Conservation (phyloP, 2,888 invertebrate genomes). For the Eugnorisma glareosa region DNA sequence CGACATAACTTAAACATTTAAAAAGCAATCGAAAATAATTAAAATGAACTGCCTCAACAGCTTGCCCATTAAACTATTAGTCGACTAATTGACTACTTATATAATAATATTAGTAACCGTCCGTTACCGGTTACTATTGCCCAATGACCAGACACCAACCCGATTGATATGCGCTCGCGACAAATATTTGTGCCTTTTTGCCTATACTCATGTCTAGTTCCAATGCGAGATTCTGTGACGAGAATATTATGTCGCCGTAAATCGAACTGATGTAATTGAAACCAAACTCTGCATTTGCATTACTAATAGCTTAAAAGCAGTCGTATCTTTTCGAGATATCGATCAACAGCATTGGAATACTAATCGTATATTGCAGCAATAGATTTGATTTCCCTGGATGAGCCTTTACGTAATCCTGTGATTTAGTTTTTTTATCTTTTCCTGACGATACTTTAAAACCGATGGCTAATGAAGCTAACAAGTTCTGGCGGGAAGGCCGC, state of each 20-base stretch:
- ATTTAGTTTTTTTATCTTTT: not conserved
- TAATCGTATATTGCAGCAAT: slow-evolving; percentile 13
- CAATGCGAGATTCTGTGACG: not conserved
- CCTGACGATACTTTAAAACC: not conserved
- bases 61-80: slow-evolving; percentile 51
- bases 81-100: slow-evolving; percentile 52
- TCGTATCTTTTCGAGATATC: slow-evolving; percentile 8
- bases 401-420: not conserved
- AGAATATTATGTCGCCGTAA: not conserved
- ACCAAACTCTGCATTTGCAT: slow-evolving; percentile 41
- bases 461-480: not conserved
- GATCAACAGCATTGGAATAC: slow-evolving; percentile 20
- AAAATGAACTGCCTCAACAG: slow-evolving; percentile 39
- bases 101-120: slow-evolving; percentile 39
- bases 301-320: slow-evolving; percentile 20
- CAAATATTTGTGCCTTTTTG: not conserved
- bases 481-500: not conserved
- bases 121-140: slow-evolving; percentile 38
- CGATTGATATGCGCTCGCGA: not conserved
- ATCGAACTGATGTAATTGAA: slow-evolving; percentile 20
- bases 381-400: slow-evolving; percentile 1
- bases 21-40: slow-evolving; percentile 55
- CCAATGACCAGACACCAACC: slow-evolving; percentile 23
- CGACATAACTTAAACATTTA: slow-evolving; percentile 40
- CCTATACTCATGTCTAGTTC: not conserved